Evolutionary conservation across 1,140 invertebrate species (phyloP).

Genomic region (Pomacea maculata): DNA sequence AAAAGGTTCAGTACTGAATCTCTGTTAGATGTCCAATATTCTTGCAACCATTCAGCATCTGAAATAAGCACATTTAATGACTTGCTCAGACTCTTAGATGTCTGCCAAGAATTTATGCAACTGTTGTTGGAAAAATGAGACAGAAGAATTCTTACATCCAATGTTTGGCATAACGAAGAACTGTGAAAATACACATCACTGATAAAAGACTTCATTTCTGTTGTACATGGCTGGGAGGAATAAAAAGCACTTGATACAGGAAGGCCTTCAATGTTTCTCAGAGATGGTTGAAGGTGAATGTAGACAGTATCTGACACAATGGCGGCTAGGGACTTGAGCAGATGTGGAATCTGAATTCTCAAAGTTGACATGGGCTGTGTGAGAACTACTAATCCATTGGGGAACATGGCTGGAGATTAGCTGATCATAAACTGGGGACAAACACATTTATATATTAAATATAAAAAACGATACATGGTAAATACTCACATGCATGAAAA

Average conservation of each 20-base stretch:
- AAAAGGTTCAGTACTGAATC: slow-evolving; percentile 11
- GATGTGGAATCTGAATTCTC: slow-evolving; percentile 25
- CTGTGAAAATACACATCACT: slow-evolving; percentile 38
- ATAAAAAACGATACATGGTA: not conserved
- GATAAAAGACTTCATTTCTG: slow-evolving; percentile 35
- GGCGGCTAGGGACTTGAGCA: slow-evolving; percentile 33
- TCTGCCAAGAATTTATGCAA: not conserved
- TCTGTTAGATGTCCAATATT: slow-evolving; percentile 3
- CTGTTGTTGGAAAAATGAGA: slow-evolving; percentile 36
- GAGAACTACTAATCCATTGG: slow-evolving; percentile 44
- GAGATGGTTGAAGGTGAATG: slow-evolving; percentile 43
- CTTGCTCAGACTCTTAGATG: slow-evolving; percentile 9
- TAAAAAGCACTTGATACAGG: not conserved
- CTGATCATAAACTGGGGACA: too few relatives aligned
- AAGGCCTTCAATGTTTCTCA: too few relatives aligned
- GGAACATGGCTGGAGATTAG: slow-evolving; percentile 28
- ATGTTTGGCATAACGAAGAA: slow-evolving; percentile 34
- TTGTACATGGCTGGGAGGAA: slow-evolving; percentile 24
- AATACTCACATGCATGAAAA: not conserved
- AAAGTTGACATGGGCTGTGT: slow-evolving; percentile 45
- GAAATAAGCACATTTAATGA: slow-evolving; percentile 34
- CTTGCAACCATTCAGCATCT: slow-evolving; percentile 6
- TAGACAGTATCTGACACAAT: slow-evolving; percentile 44
- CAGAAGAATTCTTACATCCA: slow-evolving; percentile 47
- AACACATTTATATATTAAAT: too few relatives aligned